These are phyloP conservation scores for Limnothrissa miodon DNA, from an alignment of 2,113 vertebrate species.

Conservation along the genomic window DNA sequence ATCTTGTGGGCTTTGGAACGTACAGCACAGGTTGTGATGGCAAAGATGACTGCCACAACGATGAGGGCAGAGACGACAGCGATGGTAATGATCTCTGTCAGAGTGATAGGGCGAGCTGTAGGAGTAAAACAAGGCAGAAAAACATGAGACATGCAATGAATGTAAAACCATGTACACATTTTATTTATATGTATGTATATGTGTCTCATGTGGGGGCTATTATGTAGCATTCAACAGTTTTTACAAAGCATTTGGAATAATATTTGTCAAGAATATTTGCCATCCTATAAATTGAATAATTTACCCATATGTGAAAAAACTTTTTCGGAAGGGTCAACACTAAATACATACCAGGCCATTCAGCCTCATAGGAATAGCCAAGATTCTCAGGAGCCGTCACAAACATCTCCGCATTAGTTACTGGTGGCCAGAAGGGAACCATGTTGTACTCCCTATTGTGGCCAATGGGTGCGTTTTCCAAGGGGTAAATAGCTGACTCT, in stretches of 20 bases:
- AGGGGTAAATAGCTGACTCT: slow-evolving; percentile 82
- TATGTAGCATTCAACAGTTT: no score
- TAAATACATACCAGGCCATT: slow-evolving; percentile 83
- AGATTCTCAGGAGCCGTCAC: slow-evolving; percentile 85
- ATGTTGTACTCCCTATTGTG: slow-evolving; percentile 93
- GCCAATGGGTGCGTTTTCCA: slow-evolving; percentile 95
- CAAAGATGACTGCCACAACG: slow-evolving; percentile 81
- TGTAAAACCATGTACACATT: no score
- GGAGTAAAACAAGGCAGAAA: slow-evolving; percentile 20
- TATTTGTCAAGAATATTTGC: no score
- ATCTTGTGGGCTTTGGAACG: slow-evolving; percentile 70
- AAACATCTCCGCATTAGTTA: slow-evolving; percentile 94
- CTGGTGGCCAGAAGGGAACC: slow-evolving; percentile 97
- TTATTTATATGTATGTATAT: no score
- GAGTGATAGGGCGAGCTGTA: slow-evolving; percentile 74
- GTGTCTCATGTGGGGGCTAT: no score
- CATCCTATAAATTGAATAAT: no score
- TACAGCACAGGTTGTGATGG: slow-evolving; percentile 72
- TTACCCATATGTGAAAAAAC: no score
- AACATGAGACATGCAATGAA: neutral
- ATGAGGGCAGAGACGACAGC: slow-evolving; percentile 80
- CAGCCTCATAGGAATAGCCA: slow-evolving; percentile 88
- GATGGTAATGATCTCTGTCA: slow-evolving; percentile 88
- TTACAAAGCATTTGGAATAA: no score
- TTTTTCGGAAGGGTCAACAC: neutral